Evolutionary conservation across 1,140 invertebrate genomes (phyloP).

Genomic region (Hypothenemus hampei): DNA sequence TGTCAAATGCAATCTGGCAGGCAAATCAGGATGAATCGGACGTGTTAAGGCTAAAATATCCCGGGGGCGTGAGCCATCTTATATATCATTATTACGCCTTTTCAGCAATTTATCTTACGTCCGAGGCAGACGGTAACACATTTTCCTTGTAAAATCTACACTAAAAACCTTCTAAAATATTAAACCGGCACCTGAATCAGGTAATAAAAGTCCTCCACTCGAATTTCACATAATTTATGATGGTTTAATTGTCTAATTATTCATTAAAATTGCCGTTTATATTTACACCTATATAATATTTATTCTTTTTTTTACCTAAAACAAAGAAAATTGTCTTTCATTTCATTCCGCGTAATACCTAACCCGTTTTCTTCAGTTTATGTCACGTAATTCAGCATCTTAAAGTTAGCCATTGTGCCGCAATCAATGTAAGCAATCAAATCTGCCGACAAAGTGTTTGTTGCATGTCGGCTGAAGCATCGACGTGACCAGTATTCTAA

Average conservation of each 20-base stretch:
- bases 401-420: slow-evolving; percentile 2
- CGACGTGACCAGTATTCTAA: slow-evolving; percentile 8
- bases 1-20: slow-evolving; percentile 28
- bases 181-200: slow-evolving; percentile 25
- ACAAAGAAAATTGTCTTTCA: no score
- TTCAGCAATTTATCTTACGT: slow-evolving; percentile 34
- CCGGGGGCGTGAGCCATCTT: slow-evolving; percentile 31
- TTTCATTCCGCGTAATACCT: no score
- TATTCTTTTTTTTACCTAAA: no score
- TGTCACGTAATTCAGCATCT: slow-evolving; percentile 1
- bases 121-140: slow-evolving; percentile 33
- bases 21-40: slow-evolving; percentile 35
- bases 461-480: not conserved
- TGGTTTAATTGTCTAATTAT: slow-evolving; percentile 13
- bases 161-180: slow-evolving; percentile 30
- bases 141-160: slow-evolving; percentile 34
- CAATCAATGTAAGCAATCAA: slow-evolving; percentile 12
- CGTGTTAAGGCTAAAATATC: slow-evolving; percentile 30
- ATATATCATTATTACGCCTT: slow-evolving; percentile 38
- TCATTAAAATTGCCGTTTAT: slow-evolving; percentile 20
- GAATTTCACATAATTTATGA: slow-evolving; percentile 19
- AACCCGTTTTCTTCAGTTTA: no score
- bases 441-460: slow-evolving; percentile 10
- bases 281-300: no score
- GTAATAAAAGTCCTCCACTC: slow-evolving; percentile 16